These are phyloP conservation scores for Darevskia mixta DNA, from an alignment of 2,797 vertebrate genomes.

Conservation along the genomic window DNA sequence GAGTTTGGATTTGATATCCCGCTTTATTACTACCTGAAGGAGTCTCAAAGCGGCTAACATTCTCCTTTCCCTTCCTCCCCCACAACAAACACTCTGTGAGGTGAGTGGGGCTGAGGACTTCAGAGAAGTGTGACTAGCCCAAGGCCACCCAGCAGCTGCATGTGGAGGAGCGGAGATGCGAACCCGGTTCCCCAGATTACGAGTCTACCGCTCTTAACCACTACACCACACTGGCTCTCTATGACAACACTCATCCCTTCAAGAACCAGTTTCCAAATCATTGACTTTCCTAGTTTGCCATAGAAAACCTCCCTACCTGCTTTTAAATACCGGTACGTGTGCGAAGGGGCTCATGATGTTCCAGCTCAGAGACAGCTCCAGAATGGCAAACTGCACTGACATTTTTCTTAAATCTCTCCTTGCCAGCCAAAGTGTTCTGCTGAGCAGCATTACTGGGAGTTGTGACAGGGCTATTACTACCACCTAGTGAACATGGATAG, in stretches of 20 bases:
- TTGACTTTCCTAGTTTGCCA: neutral
- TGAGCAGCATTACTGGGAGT: neutral
- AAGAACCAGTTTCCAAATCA: neutral
- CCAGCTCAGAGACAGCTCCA: neutral
- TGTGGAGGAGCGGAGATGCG: no score
- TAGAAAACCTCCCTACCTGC: neutral
- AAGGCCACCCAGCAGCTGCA: no score
- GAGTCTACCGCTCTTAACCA: no score
- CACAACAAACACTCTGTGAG: no score
- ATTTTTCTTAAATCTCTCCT: neutral
- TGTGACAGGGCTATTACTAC: neutral
- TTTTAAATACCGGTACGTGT: neutral
- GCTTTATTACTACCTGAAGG: no score
- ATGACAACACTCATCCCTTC: neutral
- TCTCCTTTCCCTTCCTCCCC: no score
- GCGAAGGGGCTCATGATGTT: neutral
- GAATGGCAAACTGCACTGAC: neutral
- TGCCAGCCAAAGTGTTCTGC: neutral
- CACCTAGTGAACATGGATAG: slow-evolving; percentile 2
- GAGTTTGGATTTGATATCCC: no score
- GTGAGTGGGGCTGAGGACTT: no score
- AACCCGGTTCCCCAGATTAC: no score
- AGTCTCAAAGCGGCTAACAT: no score
- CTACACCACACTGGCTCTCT: neutral
- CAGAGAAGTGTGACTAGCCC: no score